These are phyloP conservation scores for Formica exsecta DNA, from an alignment of 1,140 invertebrate genomes.

Conservation along the genomic window DNA sequence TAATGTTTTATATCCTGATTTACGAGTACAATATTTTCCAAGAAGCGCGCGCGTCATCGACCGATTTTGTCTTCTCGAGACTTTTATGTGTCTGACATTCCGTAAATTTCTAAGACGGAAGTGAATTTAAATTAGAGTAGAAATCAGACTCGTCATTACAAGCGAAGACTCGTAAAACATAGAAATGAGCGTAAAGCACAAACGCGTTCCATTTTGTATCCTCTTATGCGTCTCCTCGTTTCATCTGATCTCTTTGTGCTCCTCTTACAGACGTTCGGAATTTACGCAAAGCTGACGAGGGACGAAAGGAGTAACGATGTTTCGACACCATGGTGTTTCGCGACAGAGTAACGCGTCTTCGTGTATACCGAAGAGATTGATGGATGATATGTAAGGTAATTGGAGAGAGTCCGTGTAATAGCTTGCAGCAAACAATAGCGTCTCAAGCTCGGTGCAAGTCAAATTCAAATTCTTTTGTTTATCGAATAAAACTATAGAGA, in stretches of 20 bases:
- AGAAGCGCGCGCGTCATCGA: conserved; percentile 8
- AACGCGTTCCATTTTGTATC: background rate
- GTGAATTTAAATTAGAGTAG: conserved; percentile 8
- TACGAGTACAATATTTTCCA: conserved; percentile 41
- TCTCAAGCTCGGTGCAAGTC: background rate
- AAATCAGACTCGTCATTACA: background rate
- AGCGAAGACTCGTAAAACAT: background rate
- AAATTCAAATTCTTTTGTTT: conserved; percentile 1
- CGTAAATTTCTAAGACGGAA: background rate
- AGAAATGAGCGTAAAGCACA: background rate
- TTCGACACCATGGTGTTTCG: conserved; percentile 10
- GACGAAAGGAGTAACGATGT: conserved; percentile 27
- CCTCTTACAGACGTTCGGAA: conserved; percentile 34
- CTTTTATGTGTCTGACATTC: background rate
- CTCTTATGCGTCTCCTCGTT: background rate
- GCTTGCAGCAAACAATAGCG: background rate
- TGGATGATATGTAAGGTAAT: conserved; percentile 39
- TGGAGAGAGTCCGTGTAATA: background rate
- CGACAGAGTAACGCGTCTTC: conserved; percentile 14
- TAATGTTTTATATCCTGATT: conserved; percentile 41
- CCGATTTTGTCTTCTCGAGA: background rate
- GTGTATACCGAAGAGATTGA: conserved; percentile 26
- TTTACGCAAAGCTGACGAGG: conserved; percentile 17
- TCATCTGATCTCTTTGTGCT: conserved; percentile 7
- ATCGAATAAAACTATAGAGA: background rate